phyloP scores from a whole-genome alignment of 2,797 vertebrate genomes.

The Pipistrellus pygmaeus region DNA sequence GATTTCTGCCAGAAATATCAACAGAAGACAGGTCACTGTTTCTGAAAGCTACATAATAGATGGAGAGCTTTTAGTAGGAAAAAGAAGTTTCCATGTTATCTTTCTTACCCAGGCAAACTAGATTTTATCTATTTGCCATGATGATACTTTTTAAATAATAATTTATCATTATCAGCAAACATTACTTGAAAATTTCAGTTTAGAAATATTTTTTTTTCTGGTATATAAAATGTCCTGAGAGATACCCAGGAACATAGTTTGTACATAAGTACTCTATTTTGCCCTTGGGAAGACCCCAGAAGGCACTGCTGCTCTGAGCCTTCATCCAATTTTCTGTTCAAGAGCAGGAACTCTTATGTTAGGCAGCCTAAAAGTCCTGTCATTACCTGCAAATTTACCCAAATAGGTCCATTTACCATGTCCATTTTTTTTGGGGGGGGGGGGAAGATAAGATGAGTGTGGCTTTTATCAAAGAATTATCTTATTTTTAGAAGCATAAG shows the following conservation, averaged over 20 bases:
- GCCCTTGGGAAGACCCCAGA: background rate
- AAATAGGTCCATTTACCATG: background rate
- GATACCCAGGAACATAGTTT: background rate
- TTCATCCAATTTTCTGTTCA: background rate
- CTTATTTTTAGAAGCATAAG: background rate
- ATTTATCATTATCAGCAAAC: background rate
- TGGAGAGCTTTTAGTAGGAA: background rate
- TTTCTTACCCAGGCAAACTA: conserved; percentile 34
- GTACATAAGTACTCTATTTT: background rate
- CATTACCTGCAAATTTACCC: background rate
- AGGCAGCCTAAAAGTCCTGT: background rate
- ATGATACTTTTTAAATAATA: conserved; percentile 47
- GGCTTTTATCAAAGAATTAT: conserved; percentile 41
- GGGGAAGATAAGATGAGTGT: background rate
- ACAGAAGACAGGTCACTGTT: background rate
- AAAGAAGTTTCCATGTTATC: background rate
- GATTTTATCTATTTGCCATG: conserved; percentile 16
- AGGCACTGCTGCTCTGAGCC: background rate
- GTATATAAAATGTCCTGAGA: conserved; percentile 34
- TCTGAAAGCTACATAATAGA: background rate
- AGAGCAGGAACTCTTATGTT: background rate
- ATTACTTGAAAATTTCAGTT: background rate
- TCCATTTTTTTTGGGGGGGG: background rate
- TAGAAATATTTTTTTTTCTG: conserved; percentile 33
- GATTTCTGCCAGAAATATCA: conserved; percentile 17